Conservation (phyloP, 2,113 vertebrate species). For the Telmatochromis bifrenatus region DNA sequence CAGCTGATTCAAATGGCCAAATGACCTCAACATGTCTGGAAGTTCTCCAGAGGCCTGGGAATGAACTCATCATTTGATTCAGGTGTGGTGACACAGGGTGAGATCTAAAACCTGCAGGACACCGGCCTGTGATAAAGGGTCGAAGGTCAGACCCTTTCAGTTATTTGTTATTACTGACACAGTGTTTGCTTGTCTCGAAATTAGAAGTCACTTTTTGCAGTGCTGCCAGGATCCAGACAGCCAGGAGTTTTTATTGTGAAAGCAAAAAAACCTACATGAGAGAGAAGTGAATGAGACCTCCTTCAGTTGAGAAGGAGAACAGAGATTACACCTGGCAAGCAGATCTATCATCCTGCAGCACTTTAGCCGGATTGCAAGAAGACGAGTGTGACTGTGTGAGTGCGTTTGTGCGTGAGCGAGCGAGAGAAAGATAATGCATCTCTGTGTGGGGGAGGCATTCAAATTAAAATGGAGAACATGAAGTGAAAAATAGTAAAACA, state of each 20-base stretch:
- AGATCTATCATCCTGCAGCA: constrained; percentile 5
- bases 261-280: background rate
- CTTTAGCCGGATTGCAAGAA: background rate
- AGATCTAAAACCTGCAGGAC: background rate
- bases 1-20: background rate
- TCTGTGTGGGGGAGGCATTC: background rate
- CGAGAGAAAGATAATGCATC: background rate
- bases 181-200: background rate
- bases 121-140: background rate
- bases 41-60: background rate
- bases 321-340: constrained; percentile 6
- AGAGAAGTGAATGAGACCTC: background rate
- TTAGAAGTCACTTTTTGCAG: background rate
- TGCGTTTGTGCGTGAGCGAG: background rate
- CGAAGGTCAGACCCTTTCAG: background rate
- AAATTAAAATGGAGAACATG: background rate
- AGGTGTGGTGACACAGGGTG: background rate
- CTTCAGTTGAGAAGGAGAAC: background rate
- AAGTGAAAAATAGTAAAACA: background rate
- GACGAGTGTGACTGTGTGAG: background rate
- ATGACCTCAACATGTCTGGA: background rate
- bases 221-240: background rate
- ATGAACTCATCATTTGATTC: background rate
- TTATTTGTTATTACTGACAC: background rate
- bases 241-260: background rate